Base-by-base conservation (phyloP, 2,797 vertebrate species). In the Clarias fuscus region DNA sequence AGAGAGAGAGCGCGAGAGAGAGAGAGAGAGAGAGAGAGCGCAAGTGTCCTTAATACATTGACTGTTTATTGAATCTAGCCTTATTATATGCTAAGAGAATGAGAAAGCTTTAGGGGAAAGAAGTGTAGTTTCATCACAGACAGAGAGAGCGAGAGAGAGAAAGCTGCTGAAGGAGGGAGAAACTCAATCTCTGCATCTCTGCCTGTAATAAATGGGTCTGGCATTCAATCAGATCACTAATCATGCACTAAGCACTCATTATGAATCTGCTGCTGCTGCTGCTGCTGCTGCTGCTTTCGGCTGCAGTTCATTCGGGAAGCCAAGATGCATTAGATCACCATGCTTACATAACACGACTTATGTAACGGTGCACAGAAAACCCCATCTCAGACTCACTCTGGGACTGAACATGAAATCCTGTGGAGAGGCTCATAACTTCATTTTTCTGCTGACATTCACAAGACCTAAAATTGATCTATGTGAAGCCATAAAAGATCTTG, bases 201-300 rank as follows among this genome's bases (percentile, higher is more conserved):
- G 64, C 65, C 79, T 71, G n/a, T 84, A 86, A 86, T 86, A 86
- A 83, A 86, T 71, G 73, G 82, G 65, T 56, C 73, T 86, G 86
- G 86, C 80, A 76, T 77, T 86, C 85, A 72, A 86, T 86, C 86
- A 84, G 86, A 78, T 86, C 80, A 70, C 85, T 86, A 86, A 86
- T 86, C 86, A 86, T 84, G 86, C 82, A 71, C 65, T 86, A 79
- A 86, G 86, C 82, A 33, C 82, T 86, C 86, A 86, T 86, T 84
- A 86, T 84, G 73, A 84, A 86, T 68, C 83, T 80, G 86, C 82
- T 73, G 82, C 86, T 68, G 84, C 30, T n/a, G n/a, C n/a, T n/a
- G 65, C 75, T 64, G 86, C 73, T 73, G 82, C 86, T 58, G 86
- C 76, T 68, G 65, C 65, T 75, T 82, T 71, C 17, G 37, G 65